Evolutionary conservation across 1,140 invertebrate species (phyloP).

Genomic region (Parapsyche elsis): DNA sequence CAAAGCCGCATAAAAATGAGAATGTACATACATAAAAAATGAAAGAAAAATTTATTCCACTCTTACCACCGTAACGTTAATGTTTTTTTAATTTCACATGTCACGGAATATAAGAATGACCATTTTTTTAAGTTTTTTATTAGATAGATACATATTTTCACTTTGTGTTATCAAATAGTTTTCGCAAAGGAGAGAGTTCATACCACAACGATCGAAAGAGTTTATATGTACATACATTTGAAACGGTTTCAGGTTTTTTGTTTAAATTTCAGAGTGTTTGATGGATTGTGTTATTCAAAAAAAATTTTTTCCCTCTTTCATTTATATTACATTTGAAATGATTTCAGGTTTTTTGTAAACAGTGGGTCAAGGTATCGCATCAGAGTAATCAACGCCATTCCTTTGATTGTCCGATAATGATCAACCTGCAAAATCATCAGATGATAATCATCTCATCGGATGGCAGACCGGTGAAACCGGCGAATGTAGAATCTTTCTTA

Average conservation of each 20-base stretch:
- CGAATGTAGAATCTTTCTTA: conserved; percentile 58
- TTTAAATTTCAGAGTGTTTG: not conserved
- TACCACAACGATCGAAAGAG: not conserved
- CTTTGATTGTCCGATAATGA: conserved; percentile 86
- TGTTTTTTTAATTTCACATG: too few relatives aligned
- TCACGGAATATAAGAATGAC: too few relatives aligned
- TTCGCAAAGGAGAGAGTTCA: too few relatives aligned
- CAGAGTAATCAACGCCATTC: conserved; percentile 85
- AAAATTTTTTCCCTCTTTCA: not conserved
- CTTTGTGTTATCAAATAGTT: too few relatives aligned
- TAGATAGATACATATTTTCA: too few relatives aligned
- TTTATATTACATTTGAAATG: not conserved
- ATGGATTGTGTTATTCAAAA: not conserved
- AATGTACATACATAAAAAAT: too few relatives aligned
- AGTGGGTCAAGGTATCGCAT: conserved; percentile 80
- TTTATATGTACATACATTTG: not conserved
- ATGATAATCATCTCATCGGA: conserved; percentile 81
- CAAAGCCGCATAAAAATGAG: too few relatives aligned
- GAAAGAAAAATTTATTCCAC: too few relatives aligned
- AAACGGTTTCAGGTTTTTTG: conserved; percentile 59
- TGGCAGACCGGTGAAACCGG: conserved; percentile 72
- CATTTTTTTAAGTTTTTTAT: too few relatives aligned
- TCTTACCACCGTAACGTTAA: too few relatives aligned
- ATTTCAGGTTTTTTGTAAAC: conserved; percentile 64
- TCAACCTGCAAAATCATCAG: conserved; percentile 83